Percentiles rank a stretch among this genome's conserved stretches.
phyloP scores from a whole-genome alignment of 2,888 invertebrate species.

The Agrotis puta region DNA sequence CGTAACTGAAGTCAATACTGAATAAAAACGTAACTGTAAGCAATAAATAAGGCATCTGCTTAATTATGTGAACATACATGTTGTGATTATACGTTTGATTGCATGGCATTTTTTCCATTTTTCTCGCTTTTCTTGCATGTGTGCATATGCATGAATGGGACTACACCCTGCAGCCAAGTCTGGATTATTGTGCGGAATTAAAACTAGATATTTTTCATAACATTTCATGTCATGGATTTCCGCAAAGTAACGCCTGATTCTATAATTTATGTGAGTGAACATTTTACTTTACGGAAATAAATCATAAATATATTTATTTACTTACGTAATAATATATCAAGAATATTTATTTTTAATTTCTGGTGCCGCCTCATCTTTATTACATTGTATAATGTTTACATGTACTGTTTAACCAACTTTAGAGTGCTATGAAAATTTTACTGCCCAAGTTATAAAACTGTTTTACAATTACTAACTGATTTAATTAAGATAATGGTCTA shows the following conservation, averaged over 20 bases:
- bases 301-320: neutral
- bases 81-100: too few relatives aligned
- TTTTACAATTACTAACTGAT: slow-evolving; percentile 7
- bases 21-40: slow-evolving; percentile 30
- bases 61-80: too few relatives aligned
- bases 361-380: slow-evolving; percentile 13
- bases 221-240: too few relatives aligned
- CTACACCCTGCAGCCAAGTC: too few relatives aligned
- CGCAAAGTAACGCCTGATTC: too few relatives aligned
- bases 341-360: neutral
- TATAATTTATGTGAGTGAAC: too few relatives aligned
- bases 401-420: slow-evolving; percentile 6
- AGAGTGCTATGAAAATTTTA: slow-evolving; percentile 13
- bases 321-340: slow-evolving; percentile 30
- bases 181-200: too few relatives aligned
- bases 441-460: neutral
- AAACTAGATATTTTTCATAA: too few relatives aligned
- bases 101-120: too few relatives aligned
- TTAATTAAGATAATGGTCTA: slow-evolving; percentile 38
- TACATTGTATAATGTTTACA: neutral
- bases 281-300: too few relatives aligned
- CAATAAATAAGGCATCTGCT: neutral
- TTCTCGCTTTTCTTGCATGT: too few relatives aligned
- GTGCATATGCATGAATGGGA: too few relatives aligned
- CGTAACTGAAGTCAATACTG: neutral